Percentiles rank a stretch among this genome's conserved stretches.
These are phyloP conservation scores for Luffia ferchaultella DNA, from an alignment of 2,888 invertebrate species.

Conservation along the genomic window DNA sequence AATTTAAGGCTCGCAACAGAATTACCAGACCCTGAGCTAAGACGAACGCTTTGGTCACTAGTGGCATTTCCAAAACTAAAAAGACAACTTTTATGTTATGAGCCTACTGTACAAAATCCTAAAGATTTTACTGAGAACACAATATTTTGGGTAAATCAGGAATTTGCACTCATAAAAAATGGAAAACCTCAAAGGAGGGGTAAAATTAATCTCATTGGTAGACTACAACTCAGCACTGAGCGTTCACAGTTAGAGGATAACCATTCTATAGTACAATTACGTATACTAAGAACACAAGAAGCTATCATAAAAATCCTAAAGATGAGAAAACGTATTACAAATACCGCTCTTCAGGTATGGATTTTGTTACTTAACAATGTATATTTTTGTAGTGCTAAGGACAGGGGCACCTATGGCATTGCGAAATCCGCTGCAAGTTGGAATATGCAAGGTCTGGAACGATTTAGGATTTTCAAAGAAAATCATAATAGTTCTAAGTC, in stretches of 20 bases:
- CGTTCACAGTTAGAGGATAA: constrained; percentile 97
- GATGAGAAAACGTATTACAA: constrained; percentile 94
- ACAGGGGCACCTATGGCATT: too few species aligned
- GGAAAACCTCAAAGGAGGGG: constrained; percentile 94
- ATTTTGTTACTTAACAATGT: too few species aligned
- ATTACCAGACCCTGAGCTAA: constrained; percentile 92
- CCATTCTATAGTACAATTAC: constrained; percentile 96
- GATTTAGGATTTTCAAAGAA: too few species aligned
- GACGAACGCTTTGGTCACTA: constrained; percentile 94
- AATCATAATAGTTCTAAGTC: too few species aligned
- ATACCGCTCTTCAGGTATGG: constrained; percentile 88
- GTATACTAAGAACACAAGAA: constrained; percentile 93
- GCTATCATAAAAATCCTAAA: constrained; percentile 99
- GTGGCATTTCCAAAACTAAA: constrained; percentile 97
- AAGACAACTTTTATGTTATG: constrained; percentile 86
- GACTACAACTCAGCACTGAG: constrained; percentile 94
- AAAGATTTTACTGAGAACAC: constrained; percentile 95
- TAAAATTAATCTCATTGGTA: constrained; percentile 95
- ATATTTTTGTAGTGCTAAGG: too few species aligned
- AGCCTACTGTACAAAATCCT: constrained; percentile 82
- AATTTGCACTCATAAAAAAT: constrained; percentile 94
- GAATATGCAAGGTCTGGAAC: too few species aligned
- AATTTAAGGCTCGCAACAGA: constrained; percentile 96
- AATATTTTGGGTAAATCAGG: constrained; percentile 96
- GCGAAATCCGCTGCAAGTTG: too few species aligned